Evolutionary conservation across 35 echinoderm and acorn worm genomes (phyloP).

Genomic region (Anneissia japonica): DNA sequence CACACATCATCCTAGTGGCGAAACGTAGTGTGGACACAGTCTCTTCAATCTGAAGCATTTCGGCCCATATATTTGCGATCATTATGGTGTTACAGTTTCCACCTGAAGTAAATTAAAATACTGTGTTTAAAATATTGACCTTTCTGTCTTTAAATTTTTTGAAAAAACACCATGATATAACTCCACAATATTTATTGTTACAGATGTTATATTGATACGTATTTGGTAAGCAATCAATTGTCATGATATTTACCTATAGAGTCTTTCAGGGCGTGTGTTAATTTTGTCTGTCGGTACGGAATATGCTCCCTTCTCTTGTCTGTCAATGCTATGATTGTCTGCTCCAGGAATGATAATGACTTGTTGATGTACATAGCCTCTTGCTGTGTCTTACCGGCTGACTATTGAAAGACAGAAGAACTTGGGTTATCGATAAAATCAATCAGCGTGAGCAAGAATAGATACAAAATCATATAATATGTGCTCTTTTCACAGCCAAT

Average conservation of each 20-base stretch:
- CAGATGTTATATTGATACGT: background rate
- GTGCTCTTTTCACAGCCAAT: too few relatives aligned
- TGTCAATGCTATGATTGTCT: slow-evolving; percentile 85
- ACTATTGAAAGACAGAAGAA: slow-evolving; percentile 52
- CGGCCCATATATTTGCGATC: slow-evolving; percentile 98
- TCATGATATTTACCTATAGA: slow-evolving; percentile 75
- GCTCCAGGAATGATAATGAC: slow-evolving; percentile 92
- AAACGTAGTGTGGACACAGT: slow-evolving; percentile 93
- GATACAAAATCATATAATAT: too few relatives aligned
- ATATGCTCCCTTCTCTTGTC: slow-evolving; percentile 86
- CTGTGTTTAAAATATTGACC: too few relatives aligned
- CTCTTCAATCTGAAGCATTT: slow-evolving; percentile 81
- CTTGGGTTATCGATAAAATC: background rate
- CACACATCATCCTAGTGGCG: slow-evolving; percentile 91
- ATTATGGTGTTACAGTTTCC: slow-evolving; percentile 97
- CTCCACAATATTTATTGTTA: too few relatives aligned
- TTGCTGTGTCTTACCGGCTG: slow-evolving; percentile 86
- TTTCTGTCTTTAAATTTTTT: too few relatives aligned
- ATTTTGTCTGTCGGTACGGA: slow-evolving; percentile 93
- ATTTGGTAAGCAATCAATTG: background rate
- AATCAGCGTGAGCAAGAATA: background rate
- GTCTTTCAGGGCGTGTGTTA: slow-evolving; percentile 93
- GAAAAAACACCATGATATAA: too few relatives aligned
- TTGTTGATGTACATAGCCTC: slow-evolving; percentile 99
- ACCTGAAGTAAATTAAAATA: slow-evolving; percentile 38